A percentile compares a stretch with the other conserved stretches of the same genome.
phyloP scores from a whole-genome alignment of 92 coral and sea anemone genomes.

The Porites evermanni region DNA sequence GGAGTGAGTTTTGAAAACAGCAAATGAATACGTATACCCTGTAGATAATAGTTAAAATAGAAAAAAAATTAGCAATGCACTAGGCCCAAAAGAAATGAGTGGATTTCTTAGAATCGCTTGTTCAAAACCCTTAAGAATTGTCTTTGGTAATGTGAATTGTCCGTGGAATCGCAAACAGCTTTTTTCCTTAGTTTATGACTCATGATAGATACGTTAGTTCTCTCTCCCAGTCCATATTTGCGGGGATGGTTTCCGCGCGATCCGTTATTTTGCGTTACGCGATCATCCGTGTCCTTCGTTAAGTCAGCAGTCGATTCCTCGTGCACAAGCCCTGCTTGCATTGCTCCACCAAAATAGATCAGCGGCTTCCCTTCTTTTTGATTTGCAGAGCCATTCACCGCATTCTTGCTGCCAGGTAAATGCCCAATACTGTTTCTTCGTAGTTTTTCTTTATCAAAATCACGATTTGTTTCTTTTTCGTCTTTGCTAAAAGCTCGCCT shows the following conservation, averaged over 20 bases:
- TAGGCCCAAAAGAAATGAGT: neutral
- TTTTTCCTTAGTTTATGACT: constrained; percentile 78
- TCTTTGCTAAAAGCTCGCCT: constrained; percentile 24
- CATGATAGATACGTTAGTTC: constrained; percentile 48
- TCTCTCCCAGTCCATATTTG: constrained; percentile 39
- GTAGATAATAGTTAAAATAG: neutral
- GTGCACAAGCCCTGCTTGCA: neutral
- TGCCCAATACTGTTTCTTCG: constrained; percentile 27
- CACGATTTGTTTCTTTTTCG: constrained; percentile 12
- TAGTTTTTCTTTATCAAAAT: constrained; percentile 1
- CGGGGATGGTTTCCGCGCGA: constrained; percentile 33
- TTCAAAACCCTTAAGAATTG: constrained; percentile 85
- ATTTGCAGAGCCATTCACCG: neutral
- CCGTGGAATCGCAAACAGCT: constrained; percentile 80
- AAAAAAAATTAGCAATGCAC: no score
- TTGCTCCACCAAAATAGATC: neutral
- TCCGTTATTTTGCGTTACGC: constrained; percentile 6
- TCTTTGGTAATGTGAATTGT: constrained; percentile 85
- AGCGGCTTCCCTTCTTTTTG: neutral
- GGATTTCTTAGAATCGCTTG: constrained; percentile 65
- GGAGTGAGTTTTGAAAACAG: constrained; percentile 1
- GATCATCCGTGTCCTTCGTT: neutral
- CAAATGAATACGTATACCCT: neutral
- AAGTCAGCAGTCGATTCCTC: neutral
- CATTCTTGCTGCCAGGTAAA: neutral